Evolutionary conservation across 2,888 invertebrate genomes (phyloP).

Genomic region (Enchytraeus crypticus): DNA sequence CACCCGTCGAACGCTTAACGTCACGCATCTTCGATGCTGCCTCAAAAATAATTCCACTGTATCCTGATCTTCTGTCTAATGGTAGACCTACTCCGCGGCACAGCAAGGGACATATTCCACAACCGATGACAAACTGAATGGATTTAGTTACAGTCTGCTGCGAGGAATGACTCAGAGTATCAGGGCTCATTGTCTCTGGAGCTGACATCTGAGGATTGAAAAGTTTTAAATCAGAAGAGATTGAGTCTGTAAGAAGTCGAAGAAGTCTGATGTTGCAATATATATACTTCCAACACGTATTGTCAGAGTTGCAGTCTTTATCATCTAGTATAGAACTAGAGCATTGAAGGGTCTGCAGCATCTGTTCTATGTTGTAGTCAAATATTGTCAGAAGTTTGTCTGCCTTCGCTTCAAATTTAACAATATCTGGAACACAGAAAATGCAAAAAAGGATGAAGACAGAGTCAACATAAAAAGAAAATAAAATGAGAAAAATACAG

Average conservation of each 20-base stretch:
- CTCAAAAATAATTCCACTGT: slow-evolving; percentile 25
- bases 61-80: slow-evolving; percentile 49
- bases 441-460: too few relatives aligned
- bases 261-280: not conserved
- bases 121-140: slow-evolving; percentile 58
- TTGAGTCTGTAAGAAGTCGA: not conserved
- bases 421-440: too few relatives aligned
- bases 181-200: slow-evolving; percentile 26
- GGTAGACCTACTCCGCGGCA: slow-evolving; percentile 60
- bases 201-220: not conserved
- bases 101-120: slow-evolving; percentile 62
- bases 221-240: not conserved
- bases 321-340: too few relatives aligned
- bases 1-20: not conserved
- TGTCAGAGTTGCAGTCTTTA: too few relatives aligned
- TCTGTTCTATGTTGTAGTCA: too few relatives aligned
- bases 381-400: too few relatives aligned
- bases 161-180: slow-evolving; percentile 59
- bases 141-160: slow-evolving; percentile 58
- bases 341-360: too few relatives aligned
- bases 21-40: slow-evolving; percentile 34
- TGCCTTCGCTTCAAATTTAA: too few relatives aligned
- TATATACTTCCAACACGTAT: not conserved
- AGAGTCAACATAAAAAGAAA: too few relatives aligned
- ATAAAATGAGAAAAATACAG: too few relatives aligned